Conservation (phyloP, 2,888 invertebrate species). For the Rhodophaea formosa region DNA sequence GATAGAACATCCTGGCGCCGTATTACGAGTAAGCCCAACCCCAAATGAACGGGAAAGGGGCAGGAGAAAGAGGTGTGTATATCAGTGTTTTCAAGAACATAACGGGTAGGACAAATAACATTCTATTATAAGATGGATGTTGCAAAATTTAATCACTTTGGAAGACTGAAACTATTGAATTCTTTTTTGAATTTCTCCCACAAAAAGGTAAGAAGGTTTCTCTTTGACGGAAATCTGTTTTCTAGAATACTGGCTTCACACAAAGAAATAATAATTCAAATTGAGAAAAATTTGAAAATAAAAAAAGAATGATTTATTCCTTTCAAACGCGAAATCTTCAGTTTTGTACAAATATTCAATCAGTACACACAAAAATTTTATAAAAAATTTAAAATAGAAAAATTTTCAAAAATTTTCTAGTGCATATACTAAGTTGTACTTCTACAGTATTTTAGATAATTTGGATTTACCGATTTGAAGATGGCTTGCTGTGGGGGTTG, state of each 20-base stretch:
- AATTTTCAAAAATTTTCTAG: slow-evolving; percentile 35
- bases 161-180: too few species aligned
- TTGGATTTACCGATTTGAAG: slow-evolving; percentile 21
- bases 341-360: slow-evolving; percentile 43
- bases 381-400: slow-evolving; percentile 29
- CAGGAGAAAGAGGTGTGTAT: too few species aligned
- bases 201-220: neutral
- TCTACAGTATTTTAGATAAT: slow-evolving; percentile 22
- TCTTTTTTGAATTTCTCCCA: too few species aligned
- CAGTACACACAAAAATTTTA: slow-evolving; percentile 39
- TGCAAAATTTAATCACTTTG: too few species aligned
- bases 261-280: neutral
- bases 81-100: too few species aligned
- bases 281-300: slow-evolving; percentile 14
- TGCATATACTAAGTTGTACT: slow-evolving; percentile 24
- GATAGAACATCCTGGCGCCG: too few species aligned
- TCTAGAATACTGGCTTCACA: neutral
- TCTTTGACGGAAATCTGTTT: neutral
- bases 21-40: too few species aligned
- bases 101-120: too few species aligned
- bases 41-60: too few species aligned
- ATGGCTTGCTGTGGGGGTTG: slow-evolving; percentile 38
- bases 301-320: slow-evolving; percentile 15
- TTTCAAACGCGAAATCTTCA: slow-evolving; percentile 27
- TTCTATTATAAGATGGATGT: too few species aligned